phyloP scores from a whole-genome alignment of 2,113 vertebrate species.

The Typhlomys cinereus region DNA sequence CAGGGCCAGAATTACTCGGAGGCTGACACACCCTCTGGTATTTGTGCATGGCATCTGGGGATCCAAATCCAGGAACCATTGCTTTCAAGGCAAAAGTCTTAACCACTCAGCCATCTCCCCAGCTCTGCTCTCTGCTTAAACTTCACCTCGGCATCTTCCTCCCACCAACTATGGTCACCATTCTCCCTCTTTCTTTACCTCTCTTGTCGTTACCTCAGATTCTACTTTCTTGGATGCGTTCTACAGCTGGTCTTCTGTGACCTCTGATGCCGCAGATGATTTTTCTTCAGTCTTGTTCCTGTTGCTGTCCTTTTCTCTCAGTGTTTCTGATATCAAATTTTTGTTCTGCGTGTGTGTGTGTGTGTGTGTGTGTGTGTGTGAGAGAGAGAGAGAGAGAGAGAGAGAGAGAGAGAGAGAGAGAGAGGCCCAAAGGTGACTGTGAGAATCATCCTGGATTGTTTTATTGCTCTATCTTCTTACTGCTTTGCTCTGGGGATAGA shows the following conservation, averaged over 20 bases:
- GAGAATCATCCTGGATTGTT: neutral
- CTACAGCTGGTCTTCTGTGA: neutral
- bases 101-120: no score
- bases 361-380: no score
- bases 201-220: neutral
- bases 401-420: no score
- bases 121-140: neutral
- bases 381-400: no score
- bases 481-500: neutral
- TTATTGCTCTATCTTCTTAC: neutral
- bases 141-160: neutral
- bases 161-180: neutral
- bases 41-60: no score
- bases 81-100: no score
- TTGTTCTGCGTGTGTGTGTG: no score
- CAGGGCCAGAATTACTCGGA: no score
- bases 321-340: slow-evolving; percentile 23
- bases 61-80: no score
- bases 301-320: neutral
- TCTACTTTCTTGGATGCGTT: neutral
- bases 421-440: no score
- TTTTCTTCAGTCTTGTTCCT: slow-evolving; percentile 16
- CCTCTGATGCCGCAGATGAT: neutral
- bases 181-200: neutral
- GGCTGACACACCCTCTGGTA: no score